Base-by-base conservation (phyloP, 1,140 invertebrate genomes). In the Colletes gigas region DNA sequence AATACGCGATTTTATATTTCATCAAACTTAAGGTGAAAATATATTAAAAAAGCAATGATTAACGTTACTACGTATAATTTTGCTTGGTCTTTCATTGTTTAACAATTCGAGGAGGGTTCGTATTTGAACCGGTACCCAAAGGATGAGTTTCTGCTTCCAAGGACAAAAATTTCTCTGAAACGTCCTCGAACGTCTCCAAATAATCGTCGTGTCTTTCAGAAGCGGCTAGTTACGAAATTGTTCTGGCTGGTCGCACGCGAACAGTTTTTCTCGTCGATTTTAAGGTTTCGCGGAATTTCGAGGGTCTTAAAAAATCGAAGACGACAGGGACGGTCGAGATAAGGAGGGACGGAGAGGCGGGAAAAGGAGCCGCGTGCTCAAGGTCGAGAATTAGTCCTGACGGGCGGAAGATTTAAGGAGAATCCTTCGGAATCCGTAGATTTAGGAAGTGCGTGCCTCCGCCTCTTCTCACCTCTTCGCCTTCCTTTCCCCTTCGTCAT, bases 361-460 rank as follows among this genome's bases (percentile, higher is more conserved):
- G 55, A 66, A 70, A 59, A 65, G 65, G 60, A 78, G 57, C 19
- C 15, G 8, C 63, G 47, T 41, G 39, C 39, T 19, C 59, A 30
- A 77, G 50, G 30, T 39, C 30, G 66, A 62, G 72, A 81, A 85
- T 85, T 83, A 85, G 78, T 47, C 55, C 21, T 77, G 83, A 83
- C 72, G 68, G 68, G 63, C 73, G 30, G 74, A 52, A 81, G 85
- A 86, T 86, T 86, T 85, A 85, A 86, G 62, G 69, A 80, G 83
- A 62, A 86, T 76, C 72, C 55, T 50, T 60, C 30, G 54, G 73
- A 73, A 86, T 85, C 77, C 81, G 69, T 76, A 83, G 83, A 86
- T 86, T 85, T 83, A 83, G 84, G 80, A 86, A 85, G 85, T 86
- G 83, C 83, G 85, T 85, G 85, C 73, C 60, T 83, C 52, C 73